Evolutionary conservation across 1,140 invertebrate species (phyloP), one percentile per base, ranked within the genome.

Genomic region (Ylistrum balloti): DNA sequence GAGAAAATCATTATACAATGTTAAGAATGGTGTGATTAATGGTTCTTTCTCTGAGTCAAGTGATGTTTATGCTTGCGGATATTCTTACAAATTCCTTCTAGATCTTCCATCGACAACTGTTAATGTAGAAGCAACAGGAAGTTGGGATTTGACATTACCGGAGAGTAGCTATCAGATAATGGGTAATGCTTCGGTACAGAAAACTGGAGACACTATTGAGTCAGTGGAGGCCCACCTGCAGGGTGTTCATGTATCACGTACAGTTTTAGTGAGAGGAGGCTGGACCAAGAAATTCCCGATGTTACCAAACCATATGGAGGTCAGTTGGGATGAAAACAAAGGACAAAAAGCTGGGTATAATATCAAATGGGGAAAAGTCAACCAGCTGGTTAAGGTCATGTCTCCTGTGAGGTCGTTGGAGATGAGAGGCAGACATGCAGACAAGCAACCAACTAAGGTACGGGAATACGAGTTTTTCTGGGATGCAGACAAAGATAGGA

Each of bases 401-500:
- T 87, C 86, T 90, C 92, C 89, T 91, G 91, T 48, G 86, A 94
- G 86, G 33, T 93, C 87, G 28, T 85, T 89, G 91, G 91, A 89
- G 88, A 33, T 56, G 86, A 92, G 88, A 45, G 90, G 85, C 89
- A 88, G 35, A 88, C 86, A 33, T 85, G 90, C 85, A 85, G 91
- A 91, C 87, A 89, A 85, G 17, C 86, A 28, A 41, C 56, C 89
- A 85, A 91, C 48, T 89, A 92, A 85, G 88, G 33, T 56, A 15
- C 32, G 88, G 85, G 91, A 92, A 33, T 85, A 86, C 41, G 87
- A 92, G 3, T 28, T 95, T 20, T 88, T 93, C 45, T 95, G 95
- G 95, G 94, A 95, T 93, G 92, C 94, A 33, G 93, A 94, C 33
- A 91, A 88, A n/a, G 94, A 95, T 86, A 90, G 90, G 74, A 90